Percentiles rank a stretch among this genome's conserved stretches.
Evolutionary conservation across 2,113 vertebrate species (phyloP).

Genomic region (Sinosuthora webbiana): DNA sequence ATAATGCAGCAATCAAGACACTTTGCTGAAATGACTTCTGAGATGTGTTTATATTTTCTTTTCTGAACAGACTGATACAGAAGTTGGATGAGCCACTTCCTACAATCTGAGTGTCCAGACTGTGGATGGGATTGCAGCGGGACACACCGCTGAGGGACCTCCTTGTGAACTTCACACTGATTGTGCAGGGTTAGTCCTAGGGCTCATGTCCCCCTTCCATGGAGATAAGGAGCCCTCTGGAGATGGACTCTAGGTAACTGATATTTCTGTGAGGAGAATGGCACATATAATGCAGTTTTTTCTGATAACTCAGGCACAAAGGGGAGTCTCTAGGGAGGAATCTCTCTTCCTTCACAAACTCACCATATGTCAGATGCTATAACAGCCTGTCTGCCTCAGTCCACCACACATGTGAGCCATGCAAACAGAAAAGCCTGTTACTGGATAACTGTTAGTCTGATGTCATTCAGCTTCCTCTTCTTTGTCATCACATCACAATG

Average conservation of each 20-base stretch:
- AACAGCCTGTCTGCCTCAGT: background rate
- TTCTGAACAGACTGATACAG: background rate
- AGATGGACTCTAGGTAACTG: too few relatives aligned
- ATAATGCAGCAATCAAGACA: background rate
- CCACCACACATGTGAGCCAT: accelerated
- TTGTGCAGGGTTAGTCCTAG: background rate
- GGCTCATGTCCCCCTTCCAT: background rate
- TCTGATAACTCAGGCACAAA: background rate
- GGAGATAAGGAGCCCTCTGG: accelerated
- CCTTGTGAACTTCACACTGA: background rate
- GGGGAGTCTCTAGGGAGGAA: background rate
- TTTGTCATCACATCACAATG: background rate
- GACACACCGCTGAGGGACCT: accelerated
- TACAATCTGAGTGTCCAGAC: too few relatives aligned
- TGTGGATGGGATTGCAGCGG: background rate
- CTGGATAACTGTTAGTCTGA: background rate
- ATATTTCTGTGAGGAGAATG: background rate
- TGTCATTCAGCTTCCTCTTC: background rate
- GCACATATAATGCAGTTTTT: background rate
- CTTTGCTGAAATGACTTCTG: background rate
- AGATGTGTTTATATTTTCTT: background rate
- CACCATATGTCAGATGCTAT: background rate
- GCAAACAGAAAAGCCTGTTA: background rate
- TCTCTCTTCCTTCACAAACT: background rate
- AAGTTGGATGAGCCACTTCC: background rate